Evolutionary conservation across 1,140 invertebrate species (phyloP), one percentile per base, ranked within the genome.

Genomic region (Leptinotarsa lineolata): DNA sequence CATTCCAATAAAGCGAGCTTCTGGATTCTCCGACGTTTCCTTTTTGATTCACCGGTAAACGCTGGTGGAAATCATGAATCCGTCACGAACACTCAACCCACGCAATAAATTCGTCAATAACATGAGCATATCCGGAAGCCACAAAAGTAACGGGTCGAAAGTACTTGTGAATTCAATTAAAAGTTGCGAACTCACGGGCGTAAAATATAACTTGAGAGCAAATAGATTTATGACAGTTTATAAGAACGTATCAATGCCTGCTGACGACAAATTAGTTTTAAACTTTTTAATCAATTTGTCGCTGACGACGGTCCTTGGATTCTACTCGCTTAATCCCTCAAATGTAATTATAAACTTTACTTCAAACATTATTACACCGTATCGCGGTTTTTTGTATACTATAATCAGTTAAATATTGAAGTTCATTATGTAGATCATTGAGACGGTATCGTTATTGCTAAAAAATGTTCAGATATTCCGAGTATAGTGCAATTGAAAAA

Each of bases 191-290:
- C 73, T 74, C 61, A 18, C 46, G 39, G 71, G 71, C 44, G 59
- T 67, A 46, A 72, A 66, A 66, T 72, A 68, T 67, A 72, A 67
- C 71, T 76, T 21, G 58, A 68, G 72, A 68, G 72, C 69, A 78
- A 78, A 78, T 78, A 77, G 77, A 78, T 78, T 78, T 78, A 78
- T 78, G 75, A 78, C 77, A 74, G 77, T 77, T 77, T 78, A 78
- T 78, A 77, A 78, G 77, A 58, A 77, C 70, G 73, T 77, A 77
- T 77, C 75, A 78, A 77, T 77, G 76, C 64, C 73, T 65, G 70
- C 73, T 18, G 72, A 72, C 75, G 76, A 76, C 75, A 78, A 78
- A 76, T 77, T 76, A 77, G 73, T 78, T 77, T 73, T 76, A 78
- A 78, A 78, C 77, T 78, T 78, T 78, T 78, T 78, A 78, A 78